Evolutionary conservation across 2,797 vertebrate species (phyloP), one percentile per base, ranked within the genome.

Genomic region (Graptemys geographica): DNA sequence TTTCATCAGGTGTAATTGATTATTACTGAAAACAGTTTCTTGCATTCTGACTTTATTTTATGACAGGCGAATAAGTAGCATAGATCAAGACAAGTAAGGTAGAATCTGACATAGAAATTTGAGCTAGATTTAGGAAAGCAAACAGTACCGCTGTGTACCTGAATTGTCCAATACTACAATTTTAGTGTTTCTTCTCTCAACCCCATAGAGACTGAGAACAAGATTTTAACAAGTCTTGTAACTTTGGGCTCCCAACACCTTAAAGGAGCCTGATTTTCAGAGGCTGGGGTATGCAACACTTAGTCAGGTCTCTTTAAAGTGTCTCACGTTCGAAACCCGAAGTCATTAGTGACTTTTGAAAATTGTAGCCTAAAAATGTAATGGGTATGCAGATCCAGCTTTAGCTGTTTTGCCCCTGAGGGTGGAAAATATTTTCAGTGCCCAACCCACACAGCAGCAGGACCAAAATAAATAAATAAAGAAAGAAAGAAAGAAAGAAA

Each of bases 161-260:
- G 62, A 37, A 72, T 59, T 33, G 56, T 52, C 7, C 56, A 62
- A 13, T 16, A 18, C 1, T 31, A 41, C 2, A 25, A 27, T 92
- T 90, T 89, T 81, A 86, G 56, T 31, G 82, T 25, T 69, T 83
- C 19, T 44, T 90, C 88, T 37, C 95, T 93, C 62, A 52, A 84
- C 31, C 11, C 28, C 28, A 83, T 27, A 51, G 69, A 90, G 52
- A 86, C 8, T 23, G 84, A 41, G 25, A 81, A 55, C 93, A 87
- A 84, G 62, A 56, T 78, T 89, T 0, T 87, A 86, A 96, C 3
- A 57, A 90, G 53, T 15, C 1, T 85, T 90, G 88, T 79, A 84
- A 5, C 28, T 49, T 57, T 92, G 9, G 69, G 69, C 23, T 72
- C n/a, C 69, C 37, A 72, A 11, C 18, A 19, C 72, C 11, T 28